These are phyloP conservation scores for Champsocephalus esox DNA, from an alignment of 2,797 vertebrate species.

Conservation along the genomic window DNA sequence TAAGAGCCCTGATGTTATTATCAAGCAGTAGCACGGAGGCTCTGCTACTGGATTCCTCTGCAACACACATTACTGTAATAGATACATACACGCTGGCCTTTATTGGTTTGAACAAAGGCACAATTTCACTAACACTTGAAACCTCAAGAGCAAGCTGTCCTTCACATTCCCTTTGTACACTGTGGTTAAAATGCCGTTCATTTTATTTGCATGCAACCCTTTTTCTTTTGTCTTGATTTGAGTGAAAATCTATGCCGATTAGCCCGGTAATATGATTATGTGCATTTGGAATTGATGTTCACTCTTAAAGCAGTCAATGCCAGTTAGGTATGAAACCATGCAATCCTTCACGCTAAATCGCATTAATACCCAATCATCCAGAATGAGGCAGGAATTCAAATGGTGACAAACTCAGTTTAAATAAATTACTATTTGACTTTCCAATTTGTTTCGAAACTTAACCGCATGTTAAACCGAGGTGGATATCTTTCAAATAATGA, in stretches of 20 bases:
- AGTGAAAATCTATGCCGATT: conserved; percentile 81
- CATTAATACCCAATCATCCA: conserved; percentile 79
- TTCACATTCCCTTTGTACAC: conserved; percentile 24
- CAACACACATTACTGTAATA: conserved; percentile 28
- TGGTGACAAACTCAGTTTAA: conserved; percentile 62
- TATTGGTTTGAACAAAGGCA: conserved; percentile 26
- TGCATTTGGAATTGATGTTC: conserved; percentile 82
- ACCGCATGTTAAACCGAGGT: conserved; percentile 1
- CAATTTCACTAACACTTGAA: conserved; percentile 39
- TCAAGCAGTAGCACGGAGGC: conserved; percentile 30
- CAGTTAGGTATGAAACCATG: conserved; percentile 80
- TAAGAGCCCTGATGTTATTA: conserved; percentile 72
- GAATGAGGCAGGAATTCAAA: conserved; percentile 69
- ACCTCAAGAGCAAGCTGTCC: conserved; percentile 47
- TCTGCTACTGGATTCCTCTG: conserved; percentile 35
- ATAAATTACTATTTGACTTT: conserved; percentile 47
- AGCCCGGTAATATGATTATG: conserved; percentile 82
- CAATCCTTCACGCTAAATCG: conserved; percentile 80
- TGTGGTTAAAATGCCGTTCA: conserved; percentile 53
- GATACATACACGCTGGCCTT: conserved; percentile 20
- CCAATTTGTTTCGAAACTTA: conserved; percentile 43
- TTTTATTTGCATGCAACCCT: conserved; percentile 68
- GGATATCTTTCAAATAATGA: conserved; percentile 9
- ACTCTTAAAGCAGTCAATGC: conserved; percentile 81
- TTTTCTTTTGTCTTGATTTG: conserved; percentile 56